Evolutionary conservation across 2,113 vertebrate genomes (phyloP), one percentile per base, ranked within the genome.

Genomic region (Oryzias curvinotus): DNA sequence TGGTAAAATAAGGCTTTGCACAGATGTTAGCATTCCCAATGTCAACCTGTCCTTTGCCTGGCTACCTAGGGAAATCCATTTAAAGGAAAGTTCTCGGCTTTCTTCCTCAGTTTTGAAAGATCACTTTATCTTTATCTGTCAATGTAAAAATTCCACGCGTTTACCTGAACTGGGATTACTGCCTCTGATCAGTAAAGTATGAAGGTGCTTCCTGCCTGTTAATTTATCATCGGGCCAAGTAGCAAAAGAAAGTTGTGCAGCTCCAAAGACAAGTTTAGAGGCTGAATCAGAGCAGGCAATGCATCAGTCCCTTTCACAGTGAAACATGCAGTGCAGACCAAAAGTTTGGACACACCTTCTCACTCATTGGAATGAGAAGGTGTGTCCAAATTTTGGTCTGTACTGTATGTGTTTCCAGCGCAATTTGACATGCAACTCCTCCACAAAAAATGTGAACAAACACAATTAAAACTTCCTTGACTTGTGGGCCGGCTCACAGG

Each of bases 1-100:
- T 84, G 82, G 88, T 88, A 87, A 87, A 80, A 86, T 78, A 75
- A 89, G 89, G 89, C 89, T 91, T 87, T 84, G 87, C 91, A 92
- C 90, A 92, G 91, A 93, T 92, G 90, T 92, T 91, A 86, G 84
- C 80, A 78, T 88, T 87, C 84, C 68, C 92, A 93, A 93, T 92
- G 92, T 93, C 92, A 91, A 85, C 83, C 74, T 79, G 92, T 92
- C 92, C 91, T 92, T 86, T 89, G 87, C 83, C 78, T 77, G 69
- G 69, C 70, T 80, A 80, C 83, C 89, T 74, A 77, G 88, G 87
- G 86, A 87, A 85, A 77, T 83, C 88, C 89, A 88, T 91, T 91
- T 91, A 89, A 84, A 82, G 76, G 68, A 68, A 63, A 72, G 60
- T 59, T 65, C 68, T 80, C 68, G 82, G 72, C 81, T 88, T 89